Conservation (phyloP, 2,113 vertebrate species). For the Vanacampus margaritifer region DNA sequence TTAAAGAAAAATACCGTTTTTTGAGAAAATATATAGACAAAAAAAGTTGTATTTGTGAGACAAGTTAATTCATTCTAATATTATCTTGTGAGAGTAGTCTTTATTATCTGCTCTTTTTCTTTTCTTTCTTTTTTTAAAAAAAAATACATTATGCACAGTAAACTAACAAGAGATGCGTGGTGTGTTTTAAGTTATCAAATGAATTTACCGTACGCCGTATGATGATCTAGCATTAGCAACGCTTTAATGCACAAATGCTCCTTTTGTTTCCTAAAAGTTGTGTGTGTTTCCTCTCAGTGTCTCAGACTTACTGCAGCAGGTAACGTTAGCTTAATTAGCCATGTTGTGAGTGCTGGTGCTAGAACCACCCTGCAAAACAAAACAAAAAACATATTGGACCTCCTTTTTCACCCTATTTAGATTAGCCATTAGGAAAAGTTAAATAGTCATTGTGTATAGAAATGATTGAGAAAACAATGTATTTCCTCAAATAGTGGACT, state of each 20-base stretch:
- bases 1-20: too few species aligned
- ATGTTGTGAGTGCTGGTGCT: constrained; percentile 34
- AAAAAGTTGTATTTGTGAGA: background rate
- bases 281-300: constrained; percentile 50
- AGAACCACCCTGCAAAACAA: constrained; percentile 5
- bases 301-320: constrained; percentile 68
- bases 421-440: background rate
- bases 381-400: background rate
- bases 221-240: background rate
- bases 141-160: background rate
- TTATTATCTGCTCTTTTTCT: too few species aligned
- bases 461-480: background rate
- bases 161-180: background rate
- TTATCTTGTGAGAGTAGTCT: background rate
- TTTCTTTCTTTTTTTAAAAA: too few species aligned
- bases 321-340: constrained; percentile 57
- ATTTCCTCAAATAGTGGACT: background rate
- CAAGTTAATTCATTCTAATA: background rate
- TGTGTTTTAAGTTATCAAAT: background rate
- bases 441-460: background rate
- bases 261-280: constrained; percentile 32
- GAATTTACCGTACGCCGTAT: background rate
- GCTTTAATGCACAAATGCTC: background rate
- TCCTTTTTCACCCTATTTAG: background rate
- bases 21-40: background rate